These are phyloP conservation scores for Dipodomys stephensi DNA, from an alignment of 2,113 vertebrate genomes.

Conservation along the genomic window DNA sequence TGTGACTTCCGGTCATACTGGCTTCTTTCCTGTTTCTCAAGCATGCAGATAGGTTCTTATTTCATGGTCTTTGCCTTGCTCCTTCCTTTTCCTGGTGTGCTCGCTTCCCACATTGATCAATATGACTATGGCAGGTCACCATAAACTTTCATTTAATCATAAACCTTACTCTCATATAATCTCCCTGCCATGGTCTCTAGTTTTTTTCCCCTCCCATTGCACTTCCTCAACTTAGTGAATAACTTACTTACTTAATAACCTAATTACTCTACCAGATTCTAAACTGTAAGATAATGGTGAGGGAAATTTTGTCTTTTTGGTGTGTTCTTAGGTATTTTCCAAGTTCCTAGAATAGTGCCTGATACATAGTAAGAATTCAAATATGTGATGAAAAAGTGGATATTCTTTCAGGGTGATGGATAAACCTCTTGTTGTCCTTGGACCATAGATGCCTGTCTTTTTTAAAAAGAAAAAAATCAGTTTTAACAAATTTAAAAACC, in stretches of 20 bases:
- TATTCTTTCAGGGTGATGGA: neutral
- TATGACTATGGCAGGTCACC: neutral
- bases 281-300: neutral
- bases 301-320: neutral
- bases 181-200: neutral
- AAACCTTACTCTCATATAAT: neutral
- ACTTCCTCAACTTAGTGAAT: neutral
- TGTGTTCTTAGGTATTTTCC: neutral
- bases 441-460: neutral
- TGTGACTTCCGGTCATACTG: neutral
- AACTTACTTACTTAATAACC: neutral
- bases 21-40: neutral
- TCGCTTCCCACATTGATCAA: neutral
- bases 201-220: neutral
- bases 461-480: neutral
- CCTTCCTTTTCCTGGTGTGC: neutral
- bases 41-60: accelerated
- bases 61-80: neutral
- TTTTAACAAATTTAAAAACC: neutral
- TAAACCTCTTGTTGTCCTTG: neutral
- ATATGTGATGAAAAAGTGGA: neutral
- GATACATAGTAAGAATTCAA: neutral
- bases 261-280: neutral
- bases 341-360: neutral
- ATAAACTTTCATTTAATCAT: neutral